phyloP scores from a whole-genome alignment of 1,140 invertebrate genomes.

The Phenacoccus solenopsis region DNA sequence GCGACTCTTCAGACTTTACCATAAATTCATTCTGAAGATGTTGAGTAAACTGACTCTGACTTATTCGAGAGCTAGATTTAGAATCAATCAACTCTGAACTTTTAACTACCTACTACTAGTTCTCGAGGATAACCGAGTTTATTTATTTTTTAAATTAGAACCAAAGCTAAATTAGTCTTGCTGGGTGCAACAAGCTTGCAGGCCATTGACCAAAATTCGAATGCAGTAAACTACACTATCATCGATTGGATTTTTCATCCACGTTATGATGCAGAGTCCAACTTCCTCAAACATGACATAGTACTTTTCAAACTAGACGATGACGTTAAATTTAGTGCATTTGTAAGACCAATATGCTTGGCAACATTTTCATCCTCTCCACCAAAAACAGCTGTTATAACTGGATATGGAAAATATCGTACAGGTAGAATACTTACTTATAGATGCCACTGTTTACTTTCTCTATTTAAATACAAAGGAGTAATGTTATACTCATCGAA shows the following conservation, averaged over 20 bases:
- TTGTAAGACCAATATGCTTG: conserved; percentile 45
- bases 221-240: conserved; percentile 29
- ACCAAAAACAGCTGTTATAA: conserved; percentile 41
- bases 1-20: too few relatives aligned
- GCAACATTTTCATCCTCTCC: conserved; percentile 24
- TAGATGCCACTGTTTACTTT: too few relatives aligned
- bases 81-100: too few relatives aligned
- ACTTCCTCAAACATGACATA: conserved; percentile 46
- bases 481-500: too few relatives aligned
- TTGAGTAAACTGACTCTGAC: too few relatives aligned
- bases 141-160: too few relatives aligned
- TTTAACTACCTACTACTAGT: too few relatives aligned
- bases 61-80: too few relatives aligned
- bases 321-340: conserved; percentile 34
- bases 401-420: conserved; percentile 24
- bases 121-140: too few relatives aligned
- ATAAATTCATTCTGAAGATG: too few relatives aligned
- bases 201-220: conserved; percentile 25
- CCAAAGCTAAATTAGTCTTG: conserved; percentile 20
- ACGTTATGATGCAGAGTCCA: conserved; percentile 31
- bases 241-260: conserved; percentile 35
- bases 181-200: conserved; percentile 29
- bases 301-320: conserved; percentile 40
- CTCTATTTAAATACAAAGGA: too few relatives aligned
- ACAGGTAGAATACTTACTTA: too few relatives aligned